These are phyloP conservation scores for Mactra quadrangularis DNA, from an alignment of 1,140 invertebrate species.

Conservation along the genomic window DNA sequence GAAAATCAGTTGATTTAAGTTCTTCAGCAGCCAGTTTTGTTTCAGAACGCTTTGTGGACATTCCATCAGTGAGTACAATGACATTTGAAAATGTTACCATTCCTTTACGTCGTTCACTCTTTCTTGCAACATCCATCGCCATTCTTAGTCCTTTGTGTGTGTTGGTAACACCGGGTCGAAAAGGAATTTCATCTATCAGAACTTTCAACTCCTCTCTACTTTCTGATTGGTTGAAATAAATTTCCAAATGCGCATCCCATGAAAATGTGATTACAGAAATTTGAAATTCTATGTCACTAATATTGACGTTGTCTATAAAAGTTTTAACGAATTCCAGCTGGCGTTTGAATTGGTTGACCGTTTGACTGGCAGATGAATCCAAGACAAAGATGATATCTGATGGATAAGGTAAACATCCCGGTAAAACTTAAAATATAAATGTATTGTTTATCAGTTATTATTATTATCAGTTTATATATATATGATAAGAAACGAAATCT, in stretches of 20 bases:
- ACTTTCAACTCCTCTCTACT: not conserved
- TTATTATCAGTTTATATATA: no score
- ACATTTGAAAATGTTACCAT: constrained; percentile 13
- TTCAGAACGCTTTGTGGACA: not conserved
- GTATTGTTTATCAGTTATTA: no score
- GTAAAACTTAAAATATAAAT: not conserved
- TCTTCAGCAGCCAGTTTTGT: not conserved
- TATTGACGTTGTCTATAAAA: not conserved
- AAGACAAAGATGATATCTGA: not conserved
- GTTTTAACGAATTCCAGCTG: no score
- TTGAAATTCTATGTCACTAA: no score
- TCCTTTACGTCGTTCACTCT: constrained; percentile 5
- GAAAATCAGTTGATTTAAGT: not conserved
- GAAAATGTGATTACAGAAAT: no score
- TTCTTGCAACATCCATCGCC: not conserved
- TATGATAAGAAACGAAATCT: no score
- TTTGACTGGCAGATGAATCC: not conserved
- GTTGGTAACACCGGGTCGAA: constrained; percentile 27
- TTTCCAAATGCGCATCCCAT: no score
- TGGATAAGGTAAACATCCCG: not conserved
- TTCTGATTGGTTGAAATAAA: no score
- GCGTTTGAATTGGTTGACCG: not conserved
- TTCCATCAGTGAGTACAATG: constrained; percentile 36
- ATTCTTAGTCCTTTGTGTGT: constrained; percentile 19
- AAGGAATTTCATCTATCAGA: not conserved